Percentiles rank a stretch among this genome's conserved stretches.
phyloP scores from a whole-genome alignment of 1,140 invertebrate species.

The Ostrea denselamellosa region DNA sequence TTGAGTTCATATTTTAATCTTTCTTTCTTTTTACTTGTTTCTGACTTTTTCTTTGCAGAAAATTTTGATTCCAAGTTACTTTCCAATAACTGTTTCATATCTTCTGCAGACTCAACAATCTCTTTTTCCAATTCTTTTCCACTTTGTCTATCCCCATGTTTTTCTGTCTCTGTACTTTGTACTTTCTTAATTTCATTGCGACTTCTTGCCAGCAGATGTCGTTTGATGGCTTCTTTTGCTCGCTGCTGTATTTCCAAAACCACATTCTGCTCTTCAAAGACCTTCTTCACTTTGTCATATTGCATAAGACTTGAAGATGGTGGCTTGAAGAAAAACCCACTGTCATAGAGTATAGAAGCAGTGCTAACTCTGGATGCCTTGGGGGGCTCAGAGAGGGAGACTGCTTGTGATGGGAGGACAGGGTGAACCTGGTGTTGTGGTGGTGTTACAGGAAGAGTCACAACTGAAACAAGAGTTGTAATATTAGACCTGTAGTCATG shows the following conservation, averaged over 20 bases:
- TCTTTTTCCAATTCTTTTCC: not conserved
- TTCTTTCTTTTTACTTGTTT: not conserved
- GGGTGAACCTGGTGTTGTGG: not conserved
- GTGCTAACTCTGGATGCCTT: not conserved
- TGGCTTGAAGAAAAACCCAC: conserved; percentile 10
- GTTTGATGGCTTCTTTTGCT: conserved; percentile 21
- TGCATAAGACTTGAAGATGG: conserved; percentile 36
- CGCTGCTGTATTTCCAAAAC: not conserved
- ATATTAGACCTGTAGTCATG: not conserved
- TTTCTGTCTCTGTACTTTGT: not conserved
- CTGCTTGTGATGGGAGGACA: not conserved
- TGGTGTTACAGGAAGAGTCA: not conserved
- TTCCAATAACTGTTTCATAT: conserved; percentile 41
- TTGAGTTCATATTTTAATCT: not conserved
- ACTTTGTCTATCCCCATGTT: not conserved
- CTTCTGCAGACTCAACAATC: not conserved
- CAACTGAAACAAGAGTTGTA: not conserved
- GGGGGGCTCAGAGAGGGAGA: conserved; percentile 12
- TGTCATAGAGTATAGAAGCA: not conserved
- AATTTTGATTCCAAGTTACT: conserved; percentile 14
- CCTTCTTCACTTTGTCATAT: not conserved
- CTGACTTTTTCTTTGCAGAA: not conserved
- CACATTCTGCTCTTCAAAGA: conserved; percentile 20
- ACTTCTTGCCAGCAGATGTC: not conserved
- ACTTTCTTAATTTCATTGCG: conserved; percentile 3